Conservation (phyloP, 2,888 invertebrate genomes). For the Leptothorax acervorum region DNA sequence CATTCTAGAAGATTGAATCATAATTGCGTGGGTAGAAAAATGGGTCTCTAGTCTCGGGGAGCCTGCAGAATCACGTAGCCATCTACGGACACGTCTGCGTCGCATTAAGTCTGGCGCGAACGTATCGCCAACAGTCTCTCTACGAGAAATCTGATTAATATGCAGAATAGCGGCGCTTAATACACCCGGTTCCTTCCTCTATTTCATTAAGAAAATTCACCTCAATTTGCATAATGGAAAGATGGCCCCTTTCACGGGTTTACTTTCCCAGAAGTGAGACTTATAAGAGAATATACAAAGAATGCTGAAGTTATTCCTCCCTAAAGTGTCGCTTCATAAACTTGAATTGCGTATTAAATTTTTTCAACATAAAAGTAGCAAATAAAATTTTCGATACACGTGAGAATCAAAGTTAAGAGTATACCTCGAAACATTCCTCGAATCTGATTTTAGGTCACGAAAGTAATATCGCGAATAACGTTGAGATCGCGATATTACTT, state of each 20-base stretch:
- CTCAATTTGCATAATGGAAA: constrained; percentile 37
- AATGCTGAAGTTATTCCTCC: constrained; percentile 14
- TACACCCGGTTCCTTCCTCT: constrained; percentile 1
- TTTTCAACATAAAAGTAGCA: not conserved
- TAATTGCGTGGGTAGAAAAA: constrained; percentile 35
- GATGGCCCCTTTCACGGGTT: not conserved
- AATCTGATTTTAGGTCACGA: not conserved
- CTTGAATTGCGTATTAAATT: not conserved
- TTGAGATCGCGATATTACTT: not conserved
- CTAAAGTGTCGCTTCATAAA: not conserved
- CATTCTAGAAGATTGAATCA: constrained; percentile 33
- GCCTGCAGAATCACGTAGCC: constrained; percentile 22
- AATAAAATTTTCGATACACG: not conserved
- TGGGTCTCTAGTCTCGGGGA: constrained; percentile 27
- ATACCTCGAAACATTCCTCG: not conserved
- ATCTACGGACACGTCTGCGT: constrained; percentile 23
- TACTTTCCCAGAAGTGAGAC: not conserved
- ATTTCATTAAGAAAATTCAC: constrained; percentile 41
- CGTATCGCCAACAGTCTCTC: constrained; percentile 1
- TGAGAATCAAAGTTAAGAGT: not conserved
- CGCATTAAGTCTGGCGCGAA: not conserved
- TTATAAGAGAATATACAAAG: not conserved
- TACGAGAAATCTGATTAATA: constrained; percentile 25
- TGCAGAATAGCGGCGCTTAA: constrained; percentile 19
- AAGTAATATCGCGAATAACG: too few species aligned